Base-by-base conservation (phyloP, 2,113 vertebrate genomes). In the Seriola aureovittata region DNA sequence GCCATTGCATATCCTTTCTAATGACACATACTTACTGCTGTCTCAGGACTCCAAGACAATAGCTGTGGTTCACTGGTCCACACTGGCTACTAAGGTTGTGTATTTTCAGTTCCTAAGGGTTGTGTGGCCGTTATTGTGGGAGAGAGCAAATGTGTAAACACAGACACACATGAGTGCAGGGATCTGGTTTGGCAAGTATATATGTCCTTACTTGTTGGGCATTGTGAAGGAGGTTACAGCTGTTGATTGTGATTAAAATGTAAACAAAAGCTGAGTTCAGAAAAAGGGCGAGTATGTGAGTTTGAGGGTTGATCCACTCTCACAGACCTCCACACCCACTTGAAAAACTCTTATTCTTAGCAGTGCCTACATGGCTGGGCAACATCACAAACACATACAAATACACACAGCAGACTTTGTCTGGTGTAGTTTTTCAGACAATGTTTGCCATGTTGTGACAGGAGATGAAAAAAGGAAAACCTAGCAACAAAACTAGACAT, bases 161-260 rank as follows among this genome's bases (percentile, higher is more conserved):
- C 80, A 88, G 90, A 90, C 89, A 90, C 87, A 91, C 83, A 91
- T 90, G 87, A 91, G 82, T 40, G 76, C 87, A 81, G 71, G 69
- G 83, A 95, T 94, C 95, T 93, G 92, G 95, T 95, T 95, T 93
- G 94, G 92, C 94, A 92, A 94, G 94, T 93, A 92, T 93, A 88
- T 91, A 88, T 93, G 93, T 92, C 91, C 89, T 91, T 92, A 92
- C 93, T 92, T 93, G 94, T 90, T 90, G 75, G 87, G 89, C 90
- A 95, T 93, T 94, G 93, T 93, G 88, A 90, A 81, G 92, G 64
- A 84, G 90, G 92, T 86, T 92, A 93, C 92, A 88, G 91, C 91
- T 93, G 92, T 93, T 95, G 94, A 95, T 94, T 95, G 93, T 91
- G 95, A 94, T 94, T 95, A 79, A 88, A 92, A 95, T 94, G 94